phyloP scores from a whole-genome alignment of 2,113 vertebrate species.

The Herpetotheres cachinnans region DNA sequence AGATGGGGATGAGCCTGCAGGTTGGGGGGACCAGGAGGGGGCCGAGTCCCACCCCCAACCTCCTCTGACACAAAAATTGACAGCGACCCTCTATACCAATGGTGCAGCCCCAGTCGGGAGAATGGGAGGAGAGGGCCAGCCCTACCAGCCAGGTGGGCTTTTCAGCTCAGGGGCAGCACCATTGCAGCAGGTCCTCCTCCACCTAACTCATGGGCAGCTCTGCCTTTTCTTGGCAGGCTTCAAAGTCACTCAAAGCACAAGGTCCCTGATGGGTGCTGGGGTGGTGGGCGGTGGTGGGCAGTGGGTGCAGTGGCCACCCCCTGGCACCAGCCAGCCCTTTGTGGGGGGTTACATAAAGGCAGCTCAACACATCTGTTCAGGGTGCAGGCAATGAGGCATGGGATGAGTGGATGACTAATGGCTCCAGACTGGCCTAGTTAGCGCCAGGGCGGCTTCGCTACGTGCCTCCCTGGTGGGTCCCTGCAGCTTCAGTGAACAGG shows the following conservation, averaged over 20 bases:
- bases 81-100: rapidly evolving
- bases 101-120: rapidly evolving
- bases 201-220: neutral
- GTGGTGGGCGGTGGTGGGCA: neutral
- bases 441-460: rapidly evolving
- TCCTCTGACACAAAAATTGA: neutral
- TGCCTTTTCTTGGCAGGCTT: neutral
- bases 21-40: rapidly evolving
- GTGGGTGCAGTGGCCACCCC: neutral
- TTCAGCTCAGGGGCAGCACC: neutral
- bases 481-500: rapidly evolving
- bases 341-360: neutral
- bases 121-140: neutral
- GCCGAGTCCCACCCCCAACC: neutral
- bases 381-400: neutral
- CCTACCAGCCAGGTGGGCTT: neutral
- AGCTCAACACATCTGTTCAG: neutral
- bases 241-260: neutral
- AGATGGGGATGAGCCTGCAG: neutral
- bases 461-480: rapidly evolving
- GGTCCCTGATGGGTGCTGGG: rapidly evolving
- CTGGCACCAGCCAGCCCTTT: rapidly evolving
- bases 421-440: neutral
- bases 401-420: neutral
- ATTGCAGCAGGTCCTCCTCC: neutral